Evolutionary conservation across 2,113 vertebrate genomes (phyloP).

Genomic region (Morphnarchus princeps): DNA sequence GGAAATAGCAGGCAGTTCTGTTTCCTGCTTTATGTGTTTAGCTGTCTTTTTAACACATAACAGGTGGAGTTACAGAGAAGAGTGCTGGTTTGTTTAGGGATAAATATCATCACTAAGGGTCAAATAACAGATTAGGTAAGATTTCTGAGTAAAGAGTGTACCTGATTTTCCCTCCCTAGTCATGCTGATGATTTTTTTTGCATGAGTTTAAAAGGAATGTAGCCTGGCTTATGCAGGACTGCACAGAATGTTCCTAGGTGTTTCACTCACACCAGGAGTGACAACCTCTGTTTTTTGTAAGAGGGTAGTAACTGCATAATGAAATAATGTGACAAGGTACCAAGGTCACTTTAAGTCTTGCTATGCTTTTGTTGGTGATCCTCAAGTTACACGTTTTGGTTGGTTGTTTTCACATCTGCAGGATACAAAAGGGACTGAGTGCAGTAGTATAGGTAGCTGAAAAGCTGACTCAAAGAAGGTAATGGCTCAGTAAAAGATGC

Average conservation of each 20-base stretch:
- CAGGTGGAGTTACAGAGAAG: background rate
- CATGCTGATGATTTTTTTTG: background rate
- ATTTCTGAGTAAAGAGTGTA: background rate
- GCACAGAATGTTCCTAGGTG: background rate
- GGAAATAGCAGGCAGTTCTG: conserved; percentile 35
- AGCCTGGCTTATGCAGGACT: background rate
- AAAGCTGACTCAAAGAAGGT: background rate
- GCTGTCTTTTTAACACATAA: background rate
- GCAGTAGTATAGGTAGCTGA: background rate
- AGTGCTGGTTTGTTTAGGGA: background rate
- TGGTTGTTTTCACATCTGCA: background rate
- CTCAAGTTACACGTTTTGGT: background rate
- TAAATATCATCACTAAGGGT: background rate
- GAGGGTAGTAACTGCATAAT: background rate
- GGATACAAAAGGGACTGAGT: background rate
- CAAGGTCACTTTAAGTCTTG: background rate
- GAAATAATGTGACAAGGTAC: background rate
- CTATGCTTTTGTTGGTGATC: background rate
- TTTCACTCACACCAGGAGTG: background rate
- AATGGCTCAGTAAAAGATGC: background rate
- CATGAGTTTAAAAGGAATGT: background rate
- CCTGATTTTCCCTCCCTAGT: accelerated
- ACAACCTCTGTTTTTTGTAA: background rate
- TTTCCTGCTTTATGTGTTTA: conserved; percentile 45
- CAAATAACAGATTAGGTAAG: background rate